Base-by-base conservation (phyloP, 2,113 vertebrate genomes). In the Ciconia boyciana region DNA sequence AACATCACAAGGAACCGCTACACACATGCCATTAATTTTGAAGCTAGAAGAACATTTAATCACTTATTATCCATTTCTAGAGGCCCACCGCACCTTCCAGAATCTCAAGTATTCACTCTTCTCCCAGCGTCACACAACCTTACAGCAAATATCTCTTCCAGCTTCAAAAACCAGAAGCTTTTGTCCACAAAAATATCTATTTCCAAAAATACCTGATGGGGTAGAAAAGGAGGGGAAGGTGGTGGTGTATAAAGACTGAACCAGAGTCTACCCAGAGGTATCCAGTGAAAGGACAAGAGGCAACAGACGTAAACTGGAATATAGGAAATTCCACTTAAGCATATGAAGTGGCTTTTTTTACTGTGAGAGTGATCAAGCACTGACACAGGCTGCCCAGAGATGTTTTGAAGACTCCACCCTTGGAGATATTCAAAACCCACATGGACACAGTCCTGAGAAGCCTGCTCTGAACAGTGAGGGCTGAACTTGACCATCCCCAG, bases 31-130 rank as follows among this genome's bases (percentile, higher is more conserved):
- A 70, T 21, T 58, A 10, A 22, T 36, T 90, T 43, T 25, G 52
- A 94, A 94, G 85, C 10, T 55, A 84, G 39, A 83, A 66, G 86
- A 93, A 81, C 29, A 49, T 36, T 91, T 66, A 48, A 66, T 89
- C 44, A 51, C 54, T 88, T 77, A 14, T 76, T 46, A 70, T 11
- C 13, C 44, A 60, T 64, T 82, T 77, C 74, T 82, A 71, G 24
- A 84, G 16, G 75, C 22, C 68, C 49, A 77, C 66, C 69, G 61
- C 41, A 74, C 34, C 58, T 18, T 66, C 31, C 34, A 92, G 76
- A 71, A 93, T 69, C 49, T 62, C 43, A 83, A 29, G 6, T 48
- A 90, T 64, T 90, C 0, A 0, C 29, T 95, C 52, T 48, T 68
- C 22, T 36, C 20, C 32, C 55, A 44, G n/a, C 11, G 26, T 65